Evolutionary conservation across 2,797 vertebrate species (phyloP).

Genomic region (Loriculus beryllinus): DNA sequence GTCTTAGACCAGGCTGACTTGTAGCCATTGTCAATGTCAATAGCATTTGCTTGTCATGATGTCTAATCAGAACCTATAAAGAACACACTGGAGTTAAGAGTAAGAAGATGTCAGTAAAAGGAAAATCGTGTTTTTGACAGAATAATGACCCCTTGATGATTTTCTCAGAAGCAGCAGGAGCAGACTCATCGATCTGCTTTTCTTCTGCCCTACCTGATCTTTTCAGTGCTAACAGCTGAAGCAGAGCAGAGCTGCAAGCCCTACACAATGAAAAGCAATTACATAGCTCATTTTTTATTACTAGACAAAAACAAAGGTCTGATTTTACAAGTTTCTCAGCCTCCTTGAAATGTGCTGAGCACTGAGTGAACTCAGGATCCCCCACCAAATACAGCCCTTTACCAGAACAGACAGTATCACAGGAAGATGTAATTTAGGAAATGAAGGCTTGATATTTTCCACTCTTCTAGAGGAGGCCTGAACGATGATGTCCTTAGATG

Average conservation of each 20-base stretch:
- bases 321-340: not conserved
- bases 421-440: not conserved
- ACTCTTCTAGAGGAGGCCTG: not conserved
- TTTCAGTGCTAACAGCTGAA: not conserved
- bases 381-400: not conserved
- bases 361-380: not conserved
- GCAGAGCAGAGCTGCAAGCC: conserved; percentile 17
- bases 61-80: not conserved
- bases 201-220: not conserved
- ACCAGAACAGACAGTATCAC: not conserved
- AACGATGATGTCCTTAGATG: not conserved
- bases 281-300: not conserved
- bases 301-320: not conserved
- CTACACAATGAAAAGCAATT: conserved; percentile 32
- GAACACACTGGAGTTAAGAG: not conserved
- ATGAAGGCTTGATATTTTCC: not conserved
- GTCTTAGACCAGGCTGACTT: not conserved
- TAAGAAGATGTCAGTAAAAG: not conserved
- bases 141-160: not conserved
- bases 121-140: not conserved
- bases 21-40: not conserved
- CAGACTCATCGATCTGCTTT: not conserved
- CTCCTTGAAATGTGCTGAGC: not conserved
- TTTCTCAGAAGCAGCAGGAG: not conserved
- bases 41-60: not conserved